These are phyloP conservation scores for Blastobasis lacticolella DNA, from an alignment of 2,888 invertebrate species.

Conservation along the genomic window DNA sequence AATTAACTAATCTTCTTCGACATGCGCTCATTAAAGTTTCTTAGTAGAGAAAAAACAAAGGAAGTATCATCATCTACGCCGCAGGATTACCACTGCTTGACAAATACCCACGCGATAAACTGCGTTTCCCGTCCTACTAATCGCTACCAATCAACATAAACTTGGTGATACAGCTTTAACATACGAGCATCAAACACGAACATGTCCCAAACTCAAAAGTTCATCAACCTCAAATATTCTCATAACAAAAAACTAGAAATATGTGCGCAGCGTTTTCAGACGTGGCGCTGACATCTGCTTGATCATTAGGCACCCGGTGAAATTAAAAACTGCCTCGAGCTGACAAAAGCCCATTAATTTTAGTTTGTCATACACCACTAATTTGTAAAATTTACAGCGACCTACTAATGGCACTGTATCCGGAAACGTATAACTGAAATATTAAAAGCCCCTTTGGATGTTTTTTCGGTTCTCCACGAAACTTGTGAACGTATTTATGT, in stretches of 20 bases:
- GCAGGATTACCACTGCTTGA: no score
- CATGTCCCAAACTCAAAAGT: neutral
- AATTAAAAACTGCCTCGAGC: constrained; percentile 47
- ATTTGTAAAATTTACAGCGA: constrained; percentile 66
- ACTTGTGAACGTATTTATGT: constrained; percentile 58
- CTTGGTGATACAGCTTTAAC: no score
- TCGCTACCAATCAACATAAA: no score
- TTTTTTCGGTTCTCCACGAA: constrained; percentile 26
- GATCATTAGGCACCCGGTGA: constrained; percentile 53
- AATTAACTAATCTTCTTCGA: no score
- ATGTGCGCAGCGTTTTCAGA: constrained; percentile 23
- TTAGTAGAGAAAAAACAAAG: no score
- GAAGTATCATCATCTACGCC: no score
- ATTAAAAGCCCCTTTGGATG: constrained; percentile 36
- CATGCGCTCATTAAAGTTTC: no score
- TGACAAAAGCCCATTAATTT: constrained; percentile 59
- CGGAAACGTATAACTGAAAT: constrained; percentile 57
- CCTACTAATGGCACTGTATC: constrained; percentile 60
- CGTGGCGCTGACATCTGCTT: constrained; percentile 51
- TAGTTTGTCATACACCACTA: constrained; percentile 67
- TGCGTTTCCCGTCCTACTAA: no score
- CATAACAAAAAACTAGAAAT: constrained; percentile 7
- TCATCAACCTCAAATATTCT: neutral
- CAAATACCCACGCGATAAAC: no score
- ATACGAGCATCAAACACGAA: no score